Conservation (phyloP, 2,113 vertebrate genomes). For the Pituophis catenifer region DNA sequence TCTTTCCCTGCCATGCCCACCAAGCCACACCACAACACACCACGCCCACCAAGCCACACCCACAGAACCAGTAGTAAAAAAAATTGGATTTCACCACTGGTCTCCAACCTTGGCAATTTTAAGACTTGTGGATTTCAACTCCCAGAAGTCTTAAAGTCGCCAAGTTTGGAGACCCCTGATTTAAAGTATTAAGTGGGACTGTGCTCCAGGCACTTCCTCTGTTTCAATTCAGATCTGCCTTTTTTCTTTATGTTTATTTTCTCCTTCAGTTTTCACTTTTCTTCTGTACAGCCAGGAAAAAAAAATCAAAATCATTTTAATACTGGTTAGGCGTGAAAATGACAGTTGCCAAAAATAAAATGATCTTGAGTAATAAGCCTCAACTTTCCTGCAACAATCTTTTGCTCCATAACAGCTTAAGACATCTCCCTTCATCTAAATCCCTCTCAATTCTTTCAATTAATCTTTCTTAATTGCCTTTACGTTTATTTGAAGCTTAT, state of each 20-base stretch:
- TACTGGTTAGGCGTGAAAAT: constrained; percentile 1
- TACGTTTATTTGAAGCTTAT: neutral
- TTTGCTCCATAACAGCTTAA: neutral
- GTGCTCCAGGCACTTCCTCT: neutral
- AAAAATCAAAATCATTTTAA: neutral
- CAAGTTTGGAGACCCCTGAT: too few relatives aligned
- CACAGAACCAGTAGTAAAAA: too few relatives aligned
- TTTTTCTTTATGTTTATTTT: neutral
- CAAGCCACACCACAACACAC: too few relatives aligned
- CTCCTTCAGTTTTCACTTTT: neutral
- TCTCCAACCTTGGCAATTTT: too few relatives aligned
- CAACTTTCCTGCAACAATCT: neutral
- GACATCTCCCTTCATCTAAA: neutral
- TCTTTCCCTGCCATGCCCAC: too few relatives aligned
- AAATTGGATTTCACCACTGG: too few relatives aligned
- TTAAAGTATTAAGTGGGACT: neutral
- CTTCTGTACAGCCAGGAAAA: neutral
- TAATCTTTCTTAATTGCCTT: constrained; percentile 11
- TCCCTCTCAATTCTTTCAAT: neutral
- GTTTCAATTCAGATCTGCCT: neutral
- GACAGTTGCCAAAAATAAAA: constrained; percentile 1
- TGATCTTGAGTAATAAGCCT: neutral
- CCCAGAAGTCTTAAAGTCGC: too few relatives aligned
- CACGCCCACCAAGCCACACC: too few relatives aligned
- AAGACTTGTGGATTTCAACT: too few relatives aligned